These are phyloP conservation scores for Drosophila bunnanda DNA, from an alignment of 2,888 invertebrate genomes.

Conservation along the genomic window DNA sequence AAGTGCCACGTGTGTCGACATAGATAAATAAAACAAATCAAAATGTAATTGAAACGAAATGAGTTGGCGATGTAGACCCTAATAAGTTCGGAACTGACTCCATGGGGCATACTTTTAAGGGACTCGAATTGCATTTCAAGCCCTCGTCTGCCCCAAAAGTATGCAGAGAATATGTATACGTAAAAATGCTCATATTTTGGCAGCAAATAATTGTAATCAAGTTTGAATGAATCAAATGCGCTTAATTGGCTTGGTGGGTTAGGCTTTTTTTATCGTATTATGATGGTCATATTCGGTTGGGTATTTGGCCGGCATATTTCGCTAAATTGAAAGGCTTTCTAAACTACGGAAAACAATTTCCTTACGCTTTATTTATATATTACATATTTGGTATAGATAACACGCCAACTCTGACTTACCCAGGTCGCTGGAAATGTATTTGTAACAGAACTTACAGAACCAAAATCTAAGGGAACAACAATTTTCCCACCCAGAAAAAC, in stretches of 20 bases:
- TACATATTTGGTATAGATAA: conserved; percentile 51
- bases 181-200: conserved; percentile 2
- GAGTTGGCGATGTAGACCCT: conserved; percentile 19
- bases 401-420: conserved; percentile 71
- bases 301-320: conserved; percentile 62
- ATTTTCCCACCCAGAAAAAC: conserved; percentile 43
- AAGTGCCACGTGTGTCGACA: conserved; percentile 37
- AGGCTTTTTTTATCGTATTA: conserved; percentile 10
- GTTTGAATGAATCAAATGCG: conserved; percentile 17
- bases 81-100: conserved; percentile 11
- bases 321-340: conserved; percentile 70
- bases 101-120: conserved; percentile 22
- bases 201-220: conserved; percentile 5
- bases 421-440: conserved; percentile 65
- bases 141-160: conserved; percentile 24
- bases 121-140: neutral
- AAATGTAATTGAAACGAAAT: conserved; percentile 24
- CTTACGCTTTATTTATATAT: conserved; percentile 55
- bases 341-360: conserved; percentile 67
- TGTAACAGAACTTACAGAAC: conserved; percentile 56
- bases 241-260: conserved; percentile 30
- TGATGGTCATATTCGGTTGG: conserved; percentile 41
- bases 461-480: conserved; percentile 39
- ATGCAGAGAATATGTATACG: conserved; percentile 12
- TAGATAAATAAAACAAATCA: conserved; percentile 15